Percentiles rank a stretch among this genome's conserved stretches.
Evolutionary conservation across 2,113 vertebrate species (phyloP).

Genomic region (Psittacus erithacus): DNA sequence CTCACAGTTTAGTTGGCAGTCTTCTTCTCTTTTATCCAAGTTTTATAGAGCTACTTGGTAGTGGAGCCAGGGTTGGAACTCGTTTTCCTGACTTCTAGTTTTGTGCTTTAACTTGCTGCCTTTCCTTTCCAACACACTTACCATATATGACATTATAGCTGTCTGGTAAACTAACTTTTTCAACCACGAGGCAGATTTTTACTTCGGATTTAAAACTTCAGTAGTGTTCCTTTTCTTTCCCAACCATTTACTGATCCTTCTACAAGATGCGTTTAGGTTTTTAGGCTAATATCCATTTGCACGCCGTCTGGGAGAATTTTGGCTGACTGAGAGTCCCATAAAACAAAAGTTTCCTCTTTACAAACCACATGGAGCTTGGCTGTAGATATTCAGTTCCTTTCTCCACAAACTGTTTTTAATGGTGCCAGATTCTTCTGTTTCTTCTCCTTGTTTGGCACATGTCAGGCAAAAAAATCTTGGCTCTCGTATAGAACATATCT

Average conservation of each 20-base stretch:
- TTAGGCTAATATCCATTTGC: constrained; percentile 70
- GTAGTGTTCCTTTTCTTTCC: constrained; percentile 42
- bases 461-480: constrained; percentile 67
- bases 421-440: constrained; percentile 71
- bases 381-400: constrained; percentile 67
- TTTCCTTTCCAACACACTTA: constrained; percentile 56
- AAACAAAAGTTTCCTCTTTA: constrained; percentile 70
- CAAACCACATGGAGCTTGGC: constrained; percentile 71
- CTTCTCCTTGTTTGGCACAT: constrained; percentile 71
- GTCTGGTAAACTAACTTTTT: constrained; percentile 59
- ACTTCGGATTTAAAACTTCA: constrained; percentile 56
- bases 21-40: constrained; percentile 25
- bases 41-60: constrained; percentile 49
- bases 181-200: constrained; percentile 56
- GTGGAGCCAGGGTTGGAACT: constrained; percentile 55
- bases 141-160: constrained; percentile 58
- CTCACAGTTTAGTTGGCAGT: constrained; percentile 37
- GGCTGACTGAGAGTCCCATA: constrained; percentile 62
- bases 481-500: constrained; percentile 63
- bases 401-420: constrained; percentile 71
- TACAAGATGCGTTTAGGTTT: constrained; percentile 53
- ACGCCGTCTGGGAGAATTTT: constrained; percentile 63
- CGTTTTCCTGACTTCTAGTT: constrained; percentile 50
- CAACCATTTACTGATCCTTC: constrained; percentile 15
- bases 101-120: constrained; percentile 43